Conservation (phyloP, 2,797 vertebrate species). For the Pseudomugil gertrudae region DNA sequence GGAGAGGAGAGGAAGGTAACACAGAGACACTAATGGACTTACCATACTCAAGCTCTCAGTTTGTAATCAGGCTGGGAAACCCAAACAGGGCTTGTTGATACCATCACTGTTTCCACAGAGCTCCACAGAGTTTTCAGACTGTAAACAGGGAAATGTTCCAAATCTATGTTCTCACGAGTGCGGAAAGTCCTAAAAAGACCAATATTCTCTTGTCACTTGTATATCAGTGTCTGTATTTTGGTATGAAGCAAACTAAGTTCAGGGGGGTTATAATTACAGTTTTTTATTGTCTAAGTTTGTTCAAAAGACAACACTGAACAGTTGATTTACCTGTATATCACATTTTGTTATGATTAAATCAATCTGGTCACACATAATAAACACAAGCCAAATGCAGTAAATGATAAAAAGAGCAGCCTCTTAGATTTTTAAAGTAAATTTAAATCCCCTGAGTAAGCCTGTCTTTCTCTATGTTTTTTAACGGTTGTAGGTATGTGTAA, state of each 20-base stretch:
- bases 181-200: not conserved
- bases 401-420: not conserved
- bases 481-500: not conserved
- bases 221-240: not conserved
- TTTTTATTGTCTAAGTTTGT: not conserved
- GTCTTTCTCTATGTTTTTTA: not conserved
- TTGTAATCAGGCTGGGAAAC: conserved; percentile 47
- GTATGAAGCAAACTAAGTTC: not conserved
- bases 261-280: not conserved
- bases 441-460: not conserved
- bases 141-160: conserved; percentile 30
- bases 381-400: not conserved
- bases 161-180: conserved; percentile 6
- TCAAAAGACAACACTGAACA: not conserved
- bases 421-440: not conserved
- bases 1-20: conserved; percentile 48
- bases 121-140: not conserved
- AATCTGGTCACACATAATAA: not conserved
- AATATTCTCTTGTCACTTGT: not conserved
- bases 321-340: not conserved
- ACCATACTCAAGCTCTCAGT: conserved; percentile 23
- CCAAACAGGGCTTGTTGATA: conserved; percentile 46
- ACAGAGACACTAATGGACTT: conserved; percentile 48
- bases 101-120: conserved; percentile 35
- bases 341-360: too few relatives aligned